A percentile compares a stretch with the other conserved stretches of the same genome.
phyloP scores from a whole-genome alignment of 2,888 invertebrate species.

The Folsomia candida region DNA sequence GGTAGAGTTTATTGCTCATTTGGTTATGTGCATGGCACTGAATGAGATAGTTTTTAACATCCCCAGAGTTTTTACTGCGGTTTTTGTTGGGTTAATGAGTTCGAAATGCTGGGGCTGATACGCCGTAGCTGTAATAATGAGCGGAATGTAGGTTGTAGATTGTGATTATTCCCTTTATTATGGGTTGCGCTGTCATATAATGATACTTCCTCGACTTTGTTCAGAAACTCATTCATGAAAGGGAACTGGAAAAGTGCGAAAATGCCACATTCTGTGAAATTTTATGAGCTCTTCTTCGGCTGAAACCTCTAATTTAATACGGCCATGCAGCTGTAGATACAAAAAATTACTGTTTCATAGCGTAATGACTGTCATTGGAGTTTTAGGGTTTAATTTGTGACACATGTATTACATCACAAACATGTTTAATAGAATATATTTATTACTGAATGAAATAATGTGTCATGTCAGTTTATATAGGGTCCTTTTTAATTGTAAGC shows the following conservation, averaged over 20 bases:
- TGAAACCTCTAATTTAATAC: no score
- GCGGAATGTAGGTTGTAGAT: neutral
- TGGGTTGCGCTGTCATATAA: neutral
- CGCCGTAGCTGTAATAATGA: neutral
- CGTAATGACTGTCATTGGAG: no score
- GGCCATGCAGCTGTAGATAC: no score
- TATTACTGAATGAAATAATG: no score
- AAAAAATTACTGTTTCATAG: no score
- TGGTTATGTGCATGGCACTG: neutral
- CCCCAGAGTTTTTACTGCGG: neutral
- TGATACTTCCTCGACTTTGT: conserved; percentile 13
- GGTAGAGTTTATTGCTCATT: conserved; percentile 3
- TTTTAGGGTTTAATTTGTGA: no score
- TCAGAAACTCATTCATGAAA: neutral
- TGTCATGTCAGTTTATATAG: no score
- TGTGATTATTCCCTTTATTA: conserved; percentile 2
- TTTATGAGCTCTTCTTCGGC: no score
- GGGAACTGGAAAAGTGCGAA: neutral
- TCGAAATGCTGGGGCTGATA: neutral
- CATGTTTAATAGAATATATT: no score
- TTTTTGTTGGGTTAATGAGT: neutral
- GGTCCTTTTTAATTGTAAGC: no score
- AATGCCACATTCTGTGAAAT: neutral
- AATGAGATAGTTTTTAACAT: conserved; percentile 3
- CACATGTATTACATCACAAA: no score